Evolutionary conservation across 2,113 vertebrate genomes (phyloP), one percentile per base, ranked within the genome.

Genomic region (Sula dactylatra): DNA sequence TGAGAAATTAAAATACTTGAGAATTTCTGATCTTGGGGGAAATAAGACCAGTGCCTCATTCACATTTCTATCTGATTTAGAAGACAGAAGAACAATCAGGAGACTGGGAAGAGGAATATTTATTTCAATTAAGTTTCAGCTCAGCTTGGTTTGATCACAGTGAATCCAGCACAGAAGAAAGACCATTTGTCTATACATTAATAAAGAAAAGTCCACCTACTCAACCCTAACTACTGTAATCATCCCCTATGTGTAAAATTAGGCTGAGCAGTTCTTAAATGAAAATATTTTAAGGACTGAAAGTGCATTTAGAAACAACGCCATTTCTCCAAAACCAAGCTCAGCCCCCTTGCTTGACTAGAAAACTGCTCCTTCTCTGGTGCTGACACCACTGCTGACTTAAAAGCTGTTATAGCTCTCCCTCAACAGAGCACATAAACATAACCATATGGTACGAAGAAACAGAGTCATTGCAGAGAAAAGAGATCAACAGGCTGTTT

Each of bases 1-100:
- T 54, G 62, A 62, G 58, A 87, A 93, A 95, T 77, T 76, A 90
- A 91, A 95, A 85, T 80, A 91, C 44, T 80, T 58, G 42, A 86
- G 70, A 70, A 87, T 82, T 95, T 94, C 36, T 93, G 54, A 70
- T 94, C 38, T 90, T 85, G 42, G 26, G 38, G 70, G 49, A 87
- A 82, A 87, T 91, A 70, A 86, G 29, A 19, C 32, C 69, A 94
- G 16, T 77, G 38, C 29, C 10, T 85, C 16, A n/a, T 80, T 93
- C 78, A 85, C 38, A 86, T 88, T 91, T 95, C 91, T 44, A 70
- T 76, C 45, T 72, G 49, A 77, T 88, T 80, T 77, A 79, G 73
- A 88, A 66, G 38, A 81, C 36, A 72, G 59, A 94, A 86, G 20
- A 89, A 55, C 11, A 72, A 5, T 34, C 26, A 29, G 10, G 62